Conservation (phyloP, 2,888 invertebrate genomes). For the Eupithecia vulgata region DNA sequence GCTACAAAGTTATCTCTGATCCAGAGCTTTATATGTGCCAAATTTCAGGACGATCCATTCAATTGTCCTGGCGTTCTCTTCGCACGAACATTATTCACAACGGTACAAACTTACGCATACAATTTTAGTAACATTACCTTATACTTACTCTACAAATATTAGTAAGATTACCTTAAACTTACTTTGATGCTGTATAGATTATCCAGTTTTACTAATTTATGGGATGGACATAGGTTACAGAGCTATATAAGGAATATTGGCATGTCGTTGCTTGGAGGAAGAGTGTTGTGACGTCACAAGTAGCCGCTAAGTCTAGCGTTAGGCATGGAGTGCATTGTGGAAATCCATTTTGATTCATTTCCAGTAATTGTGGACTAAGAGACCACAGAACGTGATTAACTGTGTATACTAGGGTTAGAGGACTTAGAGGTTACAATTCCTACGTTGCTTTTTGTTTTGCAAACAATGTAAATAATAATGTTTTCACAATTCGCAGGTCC, state of each 20-base stretch:
- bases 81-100: no score
- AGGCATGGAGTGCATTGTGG: constrained; percentile 13
- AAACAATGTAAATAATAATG: neutral
- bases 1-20: no score
- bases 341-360: constrained; percentile 15
- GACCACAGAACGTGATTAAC: constrained; percentile 18
- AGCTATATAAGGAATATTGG: no score
- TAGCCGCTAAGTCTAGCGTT: constrained; percentile 14
- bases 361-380: constrained; percentile 14
- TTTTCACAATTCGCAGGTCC: neutral
- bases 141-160: no score
- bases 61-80: no score
- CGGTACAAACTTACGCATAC: no score
- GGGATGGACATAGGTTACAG: neutral
- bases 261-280: neutral
- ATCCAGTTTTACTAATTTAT: neutral
- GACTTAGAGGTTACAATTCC: neutral
- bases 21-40: no score
- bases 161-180: no score
- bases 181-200: neutral
- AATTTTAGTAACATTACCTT: no score
- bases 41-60: no score
- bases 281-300: constrained; percentile 11
- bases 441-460: neutral
- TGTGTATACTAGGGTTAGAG: neutral